phyloP scores from a whole-genome alignment of 2,113 vertebrate species.

The Plotosus lineatus region DNA sequence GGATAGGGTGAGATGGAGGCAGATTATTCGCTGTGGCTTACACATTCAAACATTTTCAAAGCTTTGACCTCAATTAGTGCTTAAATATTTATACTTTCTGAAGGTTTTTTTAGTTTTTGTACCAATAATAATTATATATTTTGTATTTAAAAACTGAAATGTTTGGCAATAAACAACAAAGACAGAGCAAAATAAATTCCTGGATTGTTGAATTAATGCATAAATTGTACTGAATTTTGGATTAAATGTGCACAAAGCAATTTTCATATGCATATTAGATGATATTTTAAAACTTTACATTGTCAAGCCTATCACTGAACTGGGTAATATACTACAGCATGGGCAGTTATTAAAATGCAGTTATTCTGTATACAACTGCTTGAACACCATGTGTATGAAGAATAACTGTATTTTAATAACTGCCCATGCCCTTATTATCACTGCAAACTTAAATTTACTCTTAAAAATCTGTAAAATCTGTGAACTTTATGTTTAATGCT shows the following conservation, averaged over 20 bases:
- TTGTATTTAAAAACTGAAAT: neutral
- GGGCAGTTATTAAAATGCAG: neutral
- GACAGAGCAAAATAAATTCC: neutral
- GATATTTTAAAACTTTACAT: neutral
- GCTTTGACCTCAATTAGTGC: too few species aligned
- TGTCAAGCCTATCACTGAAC: neutral
- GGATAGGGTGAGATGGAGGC: too few species aligned
- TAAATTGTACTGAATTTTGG: neutral
- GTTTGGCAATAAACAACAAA: neutral
- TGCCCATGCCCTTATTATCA: too few species aligned
- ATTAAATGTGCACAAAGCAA: neutral
- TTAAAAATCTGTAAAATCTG: too few species aligned
- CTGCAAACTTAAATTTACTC: too few species aligned
- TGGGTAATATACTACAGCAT: neutral
- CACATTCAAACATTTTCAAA: too few species aligned
- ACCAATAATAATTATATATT: neutral
- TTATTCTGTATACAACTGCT: neutral
- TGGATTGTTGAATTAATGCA: neutral
- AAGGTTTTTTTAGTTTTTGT: neutral
- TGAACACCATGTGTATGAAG: neutral
- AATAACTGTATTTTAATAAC: neutral
- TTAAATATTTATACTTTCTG: too few species aligned
- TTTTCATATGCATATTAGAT: neutral
- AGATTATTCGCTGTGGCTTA: too few species aligned
- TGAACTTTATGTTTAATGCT: too few species aligned